Conservation (phyloP, 2,888 invertebrate species). For the Callyntrura guangdongensis region DNA sequence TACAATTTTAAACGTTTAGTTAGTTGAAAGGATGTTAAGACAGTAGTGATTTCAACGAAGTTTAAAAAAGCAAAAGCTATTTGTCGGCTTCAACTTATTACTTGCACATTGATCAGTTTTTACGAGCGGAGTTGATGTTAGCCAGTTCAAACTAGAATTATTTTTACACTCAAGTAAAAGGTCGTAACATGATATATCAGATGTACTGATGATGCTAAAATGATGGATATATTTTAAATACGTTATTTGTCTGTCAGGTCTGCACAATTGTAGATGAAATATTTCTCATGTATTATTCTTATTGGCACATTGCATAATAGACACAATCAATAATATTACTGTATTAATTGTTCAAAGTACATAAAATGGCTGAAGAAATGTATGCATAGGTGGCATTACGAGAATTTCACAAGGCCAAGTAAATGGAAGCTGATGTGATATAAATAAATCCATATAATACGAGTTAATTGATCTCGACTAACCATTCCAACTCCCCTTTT, state of each 20-base stretch:
- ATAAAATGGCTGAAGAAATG: conserved; percentile 17
- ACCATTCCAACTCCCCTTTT: neutral
- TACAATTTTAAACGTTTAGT: no score
- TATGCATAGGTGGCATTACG: neutral
- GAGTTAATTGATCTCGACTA: no score
- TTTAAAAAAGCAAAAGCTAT: no score
- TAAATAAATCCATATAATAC: neutral
- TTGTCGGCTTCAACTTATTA: no score
- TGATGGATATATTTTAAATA: neutral
- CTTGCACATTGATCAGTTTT: no score
- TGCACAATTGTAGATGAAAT: neutral
- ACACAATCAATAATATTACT: conserved; percentile 24
- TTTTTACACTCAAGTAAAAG: neutral
- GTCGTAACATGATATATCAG: neutral
- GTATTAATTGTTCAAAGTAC: conserved; percentile 29
- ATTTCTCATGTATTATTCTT: conserved; percentile 41
- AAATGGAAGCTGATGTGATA: conserved; percentile 21
- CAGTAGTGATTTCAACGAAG: no score
- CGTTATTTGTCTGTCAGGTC: conserved; percentile 23
- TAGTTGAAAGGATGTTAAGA: no score
- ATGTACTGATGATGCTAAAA: neutral
- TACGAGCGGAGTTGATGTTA: neutral
- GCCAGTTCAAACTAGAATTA: neutral
- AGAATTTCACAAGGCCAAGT: conserved; percentile 14
- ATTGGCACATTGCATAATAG: conserved; percentile 53